Evolutionary conservation across 1,140 invertebrate species (phyloP), one percentile per base, ranked within the genome.

Genomic region (Drosophila azteca): DNA sequence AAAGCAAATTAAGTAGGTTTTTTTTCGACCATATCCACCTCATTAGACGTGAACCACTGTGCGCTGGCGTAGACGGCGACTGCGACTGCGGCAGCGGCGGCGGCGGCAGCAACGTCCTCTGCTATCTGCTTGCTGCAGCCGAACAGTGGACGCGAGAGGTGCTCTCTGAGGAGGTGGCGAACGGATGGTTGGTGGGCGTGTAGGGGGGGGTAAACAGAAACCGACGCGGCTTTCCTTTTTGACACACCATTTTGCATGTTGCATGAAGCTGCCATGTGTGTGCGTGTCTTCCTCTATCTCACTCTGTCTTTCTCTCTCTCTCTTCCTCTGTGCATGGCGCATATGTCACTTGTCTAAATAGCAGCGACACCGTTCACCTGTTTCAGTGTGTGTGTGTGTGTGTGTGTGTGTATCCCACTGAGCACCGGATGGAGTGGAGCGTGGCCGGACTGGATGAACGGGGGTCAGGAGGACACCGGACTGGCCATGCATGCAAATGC

Each of bases 401-500:
- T 35, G 2, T 35, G 29, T 31, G 29, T 31, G 29, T 8, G 24
- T 26, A 5, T 11, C 31, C 31, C 9, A 35, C 31, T 11, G 31
- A 11, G 31, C 31, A 0, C 9, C 31, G 31, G 31, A 55, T 26
- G 43, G 43, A 24, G 4, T 11, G 51, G 59, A 6, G 26, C 29
- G 11, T 13, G 6, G 3, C 2, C 1, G 17, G 6, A 29, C 31
- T 4, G 15, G 39, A 9, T 52, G 41, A 60, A 44, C 43, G 29
- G 43, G 39, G 43, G 41, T 39, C 35, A 39, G 22, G 55, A 15
- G 49, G 59, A 51, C 57, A 65, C 80, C 48, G 65, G 61, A 76
- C 78, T 81, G 82, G 78, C 82, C 82, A 85, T 85, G 82, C 82
- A 85, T 85, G 78, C 83, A 87, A 87, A 87, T 87, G 82, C 82